A percentile compares a stretch with the other conserved stretches of the same genome.
phyloP scores from a whole-genome alignment of 2,113 vertebrate genomes.

The Pardalotus punctatus region DNA sequence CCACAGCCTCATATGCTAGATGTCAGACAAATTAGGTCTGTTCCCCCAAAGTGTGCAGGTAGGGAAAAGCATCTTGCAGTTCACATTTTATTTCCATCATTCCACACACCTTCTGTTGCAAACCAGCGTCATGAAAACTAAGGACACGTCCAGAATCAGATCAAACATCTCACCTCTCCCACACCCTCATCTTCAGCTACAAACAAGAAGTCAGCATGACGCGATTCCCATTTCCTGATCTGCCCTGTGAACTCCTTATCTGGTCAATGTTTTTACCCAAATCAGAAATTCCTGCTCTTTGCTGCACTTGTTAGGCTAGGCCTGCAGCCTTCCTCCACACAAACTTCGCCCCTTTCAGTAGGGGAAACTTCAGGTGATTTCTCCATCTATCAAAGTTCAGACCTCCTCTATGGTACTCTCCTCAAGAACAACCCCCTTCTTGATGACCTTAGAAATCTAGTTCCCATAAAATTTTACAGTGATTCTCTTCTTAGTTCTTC shows the following conservation, averaged over 20 bases:
- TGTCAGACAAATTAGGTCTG: not conserved
- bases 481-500: not conserved
- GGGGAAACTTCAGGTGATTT: not conserved
- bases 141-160: not conserved
- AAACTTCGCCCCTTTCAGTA: not conserved
- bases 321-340: not conserved
- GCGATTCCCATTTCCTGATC: not conserved
- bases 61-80: not conserved
- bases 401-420: not conserved
- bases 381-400: not conserved
- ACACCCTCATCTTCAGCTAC: accelerated
- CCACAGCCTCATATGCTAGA: not conserved
- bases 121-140: not conserved
- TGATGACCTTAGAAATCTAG: not conserved
- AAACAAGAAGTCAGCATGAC: not conserved
- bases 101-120: not conserved
- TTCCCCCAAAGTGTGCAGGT: not conserved
- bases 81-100: not conserved
- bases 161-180: not conserved
- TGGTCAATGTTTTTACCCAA: not conserved
- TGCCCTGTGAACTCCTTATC: not conserved
- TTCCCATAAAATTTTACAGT: not conserved
- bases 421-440: not conserved
- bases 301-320: not conserved
- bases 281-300: not conserved